Evolutionary conservation across 2,888 invertebrate species (phyloP).

Genomic region (Brachyptera risi): DNA sequence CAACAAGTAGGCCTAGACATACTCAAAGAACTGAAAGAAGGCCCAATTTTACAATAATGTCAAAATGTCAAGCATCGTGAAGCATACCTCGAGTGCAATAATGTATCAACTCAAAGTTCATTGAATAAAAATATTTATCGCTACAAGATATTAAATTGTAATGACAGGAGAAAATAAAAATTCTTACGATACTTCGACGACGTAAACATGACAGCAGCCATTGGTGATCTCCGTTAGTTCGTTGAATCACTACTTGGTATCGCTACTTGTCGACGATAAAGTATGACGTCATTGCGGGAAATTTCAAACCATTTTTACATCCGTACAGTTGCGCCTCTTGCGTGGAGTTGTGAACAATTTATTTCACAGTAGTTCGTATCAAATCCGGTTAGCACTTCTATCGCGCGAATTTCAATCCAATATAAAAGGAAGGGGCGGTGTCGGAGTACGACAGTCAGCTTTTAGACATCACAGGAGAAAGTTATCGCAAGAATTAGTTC

Average conservation of each 20-base stretch:
- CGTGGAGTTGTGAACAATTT: constrained; percentile 32
- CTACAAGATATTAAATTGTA: too few relatives aligned
- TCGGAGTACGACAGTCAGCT: constrained; percentile 13
- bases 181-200: constrained; percentile 17
- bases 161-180: too few relatives aligned
- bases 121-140: too few relatives aligned
- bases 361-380: background rate
- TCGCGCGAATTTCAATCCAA: background rate
- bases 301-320: background rate
- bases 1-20: too few relatives aligned
- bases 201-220: constrained; percentile 22
- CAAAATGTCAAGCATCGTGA: too few relatives aligned
- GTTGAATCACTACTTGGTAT: background rate
- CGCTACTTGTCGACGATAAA: background rate
- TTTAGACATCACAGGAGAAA: background rate
- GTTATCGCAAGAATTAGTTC: background rate
- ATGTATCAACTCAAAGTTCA: too few relatives aligned
- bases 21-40: too few relatives aligned
- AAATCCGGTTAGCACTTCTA: constrained; percentile 1
- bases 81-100: too few relatives aligned
- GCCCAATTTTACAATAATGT: too few relatives aligned
- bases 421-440: background rate
- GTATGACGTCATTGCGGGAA: background rate
- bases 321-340: constrained; percentile 33
- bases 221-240: background rate